phyloP scores from a whole-genome alignment of 1,140 invertebrate genomes.

The Leguminivora glycinivorella region DNA sequence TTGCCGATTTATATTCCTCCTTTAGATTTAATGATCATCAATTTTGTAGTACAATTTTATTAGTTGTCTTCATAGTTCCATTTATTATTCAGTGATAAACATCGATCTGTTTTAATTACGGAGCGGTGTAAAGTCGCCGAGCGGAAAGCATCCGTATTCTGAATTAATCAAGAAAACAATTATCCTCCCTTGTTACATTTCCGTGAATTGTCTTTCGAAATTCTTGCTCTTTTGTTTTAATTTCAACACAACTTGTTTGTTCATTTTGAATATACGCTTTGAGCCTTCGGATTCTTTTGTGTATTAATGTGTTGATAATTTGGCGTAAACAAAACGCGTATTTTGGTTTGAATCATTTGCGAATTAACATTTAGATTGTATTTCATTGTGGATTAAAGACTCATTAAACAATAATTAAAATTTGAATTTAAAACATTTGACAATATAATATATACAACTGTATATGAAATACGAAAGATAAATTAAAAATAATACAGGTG shows the following conservation, averaged over 20 bases:
- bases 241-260: conserved; percentile 26
- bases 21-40: conserved; percentile 16
- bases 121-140: conserved; percentile 40
- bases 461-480: not conserved
- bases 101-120: conserved; percentile 32
- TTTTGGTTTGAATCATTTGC: not conserved
- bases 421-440: not conserved
- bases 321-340: not conserved
- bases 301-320: conserved; percentile 24
- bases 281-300: conserved; percentile 16
- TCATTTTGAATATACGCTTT: conserved; percentile 15
- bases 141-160: conserved; percentile 46
- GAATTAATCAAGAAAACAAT: conserved; percentile 68
- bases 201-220: conserved; percentile 38
- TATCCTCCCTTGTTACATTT: conserved; percentile 56
- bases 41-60: not conserved
- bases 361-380: conserved; percentile 22
- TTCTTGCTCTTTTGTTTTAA: conserved; percentile 29
- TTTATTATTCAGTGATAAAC: conserved; percentile 22
- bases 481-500: not conserved
- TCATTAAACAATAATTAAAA: not conserved
- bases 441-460: not conserved
- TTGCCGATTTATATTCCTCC: not conserved
- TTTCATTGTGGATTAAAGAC: not conserved
- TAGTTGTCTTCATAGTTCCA: conserved; percentile 18